These are phyloP conservation scores for Spinibarbus caldwelli DNA, from an alignment of 2,797 vertebrate genomes.

Conservation along the genomic window DNA sequence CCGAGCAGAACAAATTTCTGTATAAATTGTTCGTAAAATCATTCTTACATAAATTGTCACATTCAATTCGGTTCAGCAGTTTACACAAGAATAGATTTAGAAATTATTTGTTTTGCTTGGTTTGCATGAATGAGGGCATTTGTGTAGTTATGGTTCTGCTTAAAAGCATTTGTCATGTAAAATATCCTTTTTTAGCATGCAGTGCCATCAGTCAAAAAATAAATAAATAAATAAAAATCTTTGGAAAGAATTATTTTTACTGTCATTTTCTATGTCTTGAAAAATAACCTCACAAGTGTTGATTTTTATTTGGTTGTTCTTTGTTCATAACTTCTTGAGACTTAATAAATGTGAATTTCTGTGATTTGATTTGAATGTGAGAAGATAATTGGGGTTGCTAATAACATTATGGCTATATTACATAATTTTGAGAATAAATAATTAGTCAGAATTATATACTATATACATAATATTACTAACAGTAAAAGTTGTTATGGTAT, in stretches of 20 bases:
- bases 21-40: neutral
- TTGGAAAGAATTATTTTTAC: no score
- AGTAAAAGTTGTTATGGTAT: neutral
- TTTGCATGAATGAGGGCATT: neutral
- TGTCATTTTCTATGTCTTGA: neutral
- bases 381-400: neutral
- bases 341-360: slow-evolving; percentile 26
- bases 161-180: neutral
- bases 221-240: neutral
- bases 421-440: neutral
- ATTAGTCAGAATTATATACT: neutral
- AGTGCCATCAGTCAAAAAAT: neutral
- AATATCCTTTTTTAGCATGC: neutral
- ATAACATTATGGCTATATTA: neutral
- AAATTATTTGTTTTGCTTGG: neutral
- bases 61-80: neutral
- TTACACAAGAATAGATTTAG: slow-evolving; percentile 1
- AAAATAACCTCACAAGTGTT: neutral
- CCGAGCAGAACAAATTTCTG: neutral
- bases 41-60: neutral
- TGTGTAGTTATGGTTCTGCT: slow-evolving; percentile 14
- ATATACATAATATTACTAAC: neutral
- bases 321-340: neutral
- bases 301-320: neutral
- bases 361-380: neutral